phyloP scores from a whole-genome alignment of 2,797 vertebrate genomes.

The Scleropages formosus region DNA sequence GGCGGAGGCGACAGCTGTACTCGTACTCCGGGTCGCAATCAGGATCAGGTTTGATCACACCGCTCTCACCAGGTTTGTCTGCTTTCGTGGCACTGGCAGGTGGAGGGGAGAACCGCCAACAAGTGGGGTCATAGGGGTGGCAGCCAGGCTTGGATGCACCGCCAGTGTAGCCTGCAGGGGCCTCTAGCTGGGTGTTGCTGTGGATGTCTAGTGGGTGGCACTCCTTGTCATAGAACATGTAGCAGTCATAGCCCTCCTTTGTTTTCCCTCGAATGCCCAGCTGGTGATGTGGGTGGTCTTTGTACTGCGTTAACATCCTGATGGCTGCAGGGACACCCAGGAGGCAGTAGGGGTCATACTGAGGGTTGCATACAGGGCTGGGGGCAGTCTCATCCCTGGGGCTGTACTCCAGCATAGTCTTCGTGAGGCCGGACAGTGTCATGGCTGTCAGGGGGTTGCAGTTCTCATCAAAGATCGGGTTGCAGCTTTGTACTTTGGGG shows the following conservation, averaged over 20 bases:
- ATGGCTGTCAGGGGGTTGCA: conserved; percentile 71
- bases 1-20: conserved; percentile 72
- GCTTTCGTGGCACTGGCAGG: conserved; percentile 22
- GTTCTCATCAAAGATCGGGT: conserved; percentile 68
- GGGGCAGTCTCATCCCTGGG: conserved; percentile 33
- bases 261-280: conserved; percentile 69
- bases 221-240: conserved; percentile 72
- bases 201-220: conserved; percentile 58
- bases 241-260: conserved; percentile 74
- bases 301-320: conserved; percentile 54
- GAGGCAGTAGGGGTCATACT: conserved; percentile 65
- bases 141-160: conserved; percentile 50
- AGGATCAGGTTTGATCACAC: conserved; percentile 65
- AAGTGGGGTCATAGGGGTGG: conserved; percentile 71
- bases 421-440: conserved; percentile 61
- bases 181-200: conserved; percentile 38
- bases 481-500: conserved; percentile 64
- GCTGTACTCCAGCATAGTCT: conserved; percentile 62
- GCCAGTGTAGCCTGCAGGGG: conserved; percentile 45
- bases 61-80: conserved; percentile 40
- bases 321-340: conserved; percentile 60
- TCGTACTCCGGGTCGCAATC: conserved; percentile 74
- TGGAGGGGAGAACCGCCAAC: conserved; percentile 54
- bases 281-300: conserved; percentile 65
- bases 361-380: conserved; percentile 64